Evolutionary conservation across 30 jellyfish, hydroid and myxozoan species (phyloP), one percentile per base, ranked within the genome.

Genomic region (Turritopsis rubra): DNA sequence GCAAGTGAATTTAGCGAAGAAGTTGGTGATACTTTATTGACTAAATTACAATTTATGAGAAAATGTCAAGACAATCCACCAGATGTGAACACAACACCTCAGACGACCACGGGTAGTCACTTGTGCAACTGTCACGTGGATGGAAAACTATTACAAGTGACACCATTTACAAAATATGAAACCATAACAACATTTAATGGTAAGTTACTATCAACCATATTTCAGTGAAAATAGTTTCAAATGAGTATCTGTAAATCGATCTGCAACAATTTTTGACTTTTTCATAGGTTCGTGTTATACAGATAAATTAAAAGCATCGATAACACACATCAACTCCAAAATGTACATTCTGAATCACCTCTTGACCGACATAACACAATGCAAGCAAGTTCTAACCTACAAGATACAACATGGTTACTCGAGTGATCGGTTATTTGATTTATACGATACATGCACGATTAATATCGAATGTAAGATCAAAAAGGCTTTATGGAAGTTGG

Each of bases 401-500:
- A 68, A 68, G 19, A 7, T 68, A 17, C 77, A 68, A 68, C 77
- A 68, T 27, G 77, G 77, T 23, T 68, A 68, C 30, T n/a, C 28
- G 31, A 68, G 30, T 68, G 77, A 68, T 27, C 9, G 22, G 19
- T 19, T 68, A 27, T 68, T 68, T 0, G 30, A 68, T 0, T n/a
- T 27, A n/a, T 68, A 68, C 77, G 77, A 68, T 68, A 68, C 16
- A 9, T 68, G 77, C 77, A 27, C 30, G 28, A 27, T 68, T 27
- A 68, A 27, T 0, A 68, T 68, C 30, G 30, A 68, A 1, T 68
- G 77, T 1, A 68, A 68, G 9, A 27, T 68, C 31, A 68, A 68
- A 22, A 68, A 19, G 30, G 77, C 77, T 68, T n/a, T 68, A 27
- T 68, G 77, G 77, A 68, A n/a, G 77, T 68, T 68, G 77, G 31